Conservation (phyloP, 2,888 invertebrate genomes). For the Aleiodes leptofemur region DNA sequence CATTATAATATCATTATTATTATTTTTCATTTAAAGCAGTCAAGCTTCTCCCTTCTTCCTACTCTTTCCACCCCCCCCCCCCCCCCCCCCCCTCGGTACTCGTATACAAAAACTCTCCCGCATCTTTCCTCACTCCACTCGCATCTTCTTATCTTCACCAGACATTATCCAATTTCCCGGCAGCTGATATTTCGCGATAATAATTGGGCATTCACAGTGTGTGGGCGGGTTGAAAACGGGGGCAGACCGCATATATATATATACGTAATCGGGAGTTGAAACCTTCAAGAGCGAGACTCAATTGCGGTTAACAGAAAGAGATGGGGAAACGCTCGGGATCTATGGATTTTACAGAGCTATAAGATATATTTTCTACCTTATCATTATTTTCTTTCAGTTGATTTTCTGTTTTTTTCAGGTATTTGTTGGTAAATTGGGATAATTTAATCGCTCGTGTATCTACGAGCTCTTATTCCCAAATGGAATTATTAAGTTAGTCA, state of each 20-base stretch:
- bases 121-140: conserved; percentile 29
- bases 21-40: conserved; percentile 22
- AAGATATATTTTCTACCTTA: conserved; percentile 15
- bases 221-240: conserved; percentile 46
- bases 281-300: conserved; percentile 30
- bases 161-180: conserved; percentile 70
- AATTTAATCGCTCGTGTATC: not conserved
- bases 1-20: conserved; percentile 38
- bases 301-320: conserved; percentile 38
- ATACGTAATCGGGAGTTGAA: not conserved
- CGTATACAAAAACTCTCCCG: not conserved
- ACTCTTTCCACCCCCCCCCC: conserved; percentile 32
- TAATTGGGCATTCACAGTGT: conserved; percentile 70
- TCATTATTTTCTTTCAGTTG: conserved; percentile 26
- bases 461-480: not conserved
- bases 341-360: conserved; percentile 4
- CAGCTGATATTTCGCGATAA: conserved; percentile 67
- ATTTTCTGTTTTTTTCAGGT: conserved; percentile 2
- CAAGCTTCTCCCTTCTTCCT: not conserved
- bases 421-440: conserved; percentile 22
- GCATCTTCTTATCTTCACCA: conserved; percentile 47
- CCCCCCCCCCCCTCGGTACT: conserved; percentile 38
- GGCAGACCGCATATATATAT: conserved; percentile 27
- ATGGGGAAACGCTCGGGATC: conserved; percentile 19
- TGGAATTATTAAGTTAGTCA: not conserved